Evolutionary conservation across 37 sponge, comb jelly and placozoan genomes (phyloP), one percentile per base, ranked within the genome.

Genomic region (Chondrilla cf. caribensis): DNA sequence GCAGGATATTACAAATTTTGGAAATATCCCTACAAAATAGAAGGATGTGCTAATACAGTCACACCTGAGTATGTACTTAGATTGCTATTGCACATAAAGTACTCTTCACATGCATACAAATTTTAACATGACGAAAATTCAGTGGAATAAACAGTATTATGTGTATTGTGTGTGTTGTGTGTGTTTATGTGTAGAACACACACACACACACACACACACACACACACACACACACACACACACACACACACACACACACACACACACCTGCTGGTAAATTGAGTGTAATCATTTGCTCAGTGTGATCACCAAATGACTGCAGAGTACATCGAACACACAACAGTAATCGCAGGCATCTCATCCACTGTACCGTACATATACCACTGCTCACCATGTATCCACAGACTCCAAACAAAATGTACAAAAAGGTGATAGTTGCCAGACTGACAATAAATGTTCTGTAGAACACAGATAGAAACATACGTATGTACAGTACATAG

Each of bases 351-450:
- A n/a, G n/a, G n/a, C n/a, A n/a, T n/a, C n/a, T n/a, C n/a, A n/a
- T n/a, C n/a, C n/a, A n/a, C n/a, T n/a, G n/a, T n/a, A n/a, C n/a
- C n/a, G n/a, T n/a, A n/a, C n/a, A n/a, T 22, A 17, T 5, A 55
- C 7, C 2, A 3, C 58, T 58, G 51, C 89, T 88, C 40, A 91
- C 95, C 88, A 97, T 39, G 76, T 97, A 97, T 14, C 98, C 98
- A 59, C 89, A 88, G 26, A 93, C 82, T 11, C 98, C 98, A 91
- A 97, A 97, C 26, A 84, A 39, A 38, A 90, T 62, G 78, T 97
- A 97, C 22, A 97, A 67, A 2, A 72, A 29, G 25, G 96, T 96
- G 26, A 82, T 81, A 3, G 73, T 3, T 36, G 58, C 17, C 58
- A 96, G 72, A 42, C 87, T 81, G 2, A 89, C 24, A 70, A 42